Percentiles rank a stretch among this genome's conserved stretches.
These are phyloP conservation scores for Coenobita brevimanus DNA, from an alignment of 1,140 invertebrate genomes.

Conservation along the genomic window DNA sequence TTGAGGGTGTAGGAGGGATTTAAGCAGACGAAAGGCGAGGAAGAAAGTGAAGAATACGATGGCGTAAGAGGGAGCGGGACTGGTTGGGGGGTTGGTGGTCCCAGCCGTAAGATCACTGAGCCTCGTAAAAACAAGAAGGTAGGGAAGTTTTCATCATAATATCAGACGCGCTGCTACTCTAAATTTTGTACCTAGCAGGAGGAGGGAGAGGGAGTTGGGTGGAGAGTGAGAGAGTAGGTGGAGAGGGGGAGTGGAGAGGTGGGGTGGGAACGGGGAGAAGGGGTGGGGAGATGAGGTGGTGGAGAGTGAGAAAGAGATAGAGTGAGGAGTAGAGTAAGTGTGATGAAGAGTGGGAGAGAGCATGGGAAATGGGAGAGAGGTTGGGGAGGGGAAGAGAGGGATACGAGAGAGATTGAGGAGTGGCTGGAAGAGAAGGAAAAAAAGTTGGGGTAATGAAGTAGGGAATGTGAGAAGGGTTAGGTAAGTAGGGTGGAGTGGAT, in stretches of 20 bases:
- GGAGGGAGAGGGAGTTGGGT: too few relatives aligned
- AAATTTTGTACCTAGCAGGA: constrained; percentile 9
- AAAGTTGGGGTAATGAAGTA: too few relatives aligned
- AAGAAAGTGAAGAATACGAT: neutral
- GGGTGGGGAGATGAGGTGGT: neutral
- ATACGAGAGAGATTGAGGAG: too few relatives aligned
- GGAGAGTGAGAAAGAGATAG: neutral
- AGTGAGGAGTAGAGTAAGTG: neutral
- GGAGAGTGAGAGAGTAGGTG: neutral
- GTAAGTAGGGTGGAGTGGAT: too few relatives aligned
- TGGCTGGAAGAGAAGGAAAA: too few relatives aligned
- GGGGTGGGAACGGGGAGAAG: neutral
- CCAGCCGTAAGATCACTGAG: neutral
- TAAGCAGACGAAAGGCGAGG: too few relatives aligned
- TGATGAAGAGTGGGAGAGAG: too few relatives aligned
- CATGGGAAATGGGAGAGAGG: neutral
- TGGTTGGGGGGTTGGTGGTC: neutral
- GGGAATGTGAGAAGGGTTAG: too few relatives aligned
- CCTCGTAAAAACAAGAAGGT: constrained; percentile 22
- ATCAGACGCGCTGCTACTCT: neutral
- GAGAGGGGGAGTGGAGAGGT: neutral
- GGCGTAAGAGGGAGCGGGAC: neutral
- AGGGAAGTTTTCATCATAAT: constrained; percentile 30
- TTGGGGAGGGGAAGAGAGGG: neutral
- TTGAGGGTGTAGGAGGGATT: neutral